Evolutionary conservation across 2,888 invertebrate species (phyloP), one percentile per base, ranked within the genome.

Genomic region (Suillia variegata): DNA sequence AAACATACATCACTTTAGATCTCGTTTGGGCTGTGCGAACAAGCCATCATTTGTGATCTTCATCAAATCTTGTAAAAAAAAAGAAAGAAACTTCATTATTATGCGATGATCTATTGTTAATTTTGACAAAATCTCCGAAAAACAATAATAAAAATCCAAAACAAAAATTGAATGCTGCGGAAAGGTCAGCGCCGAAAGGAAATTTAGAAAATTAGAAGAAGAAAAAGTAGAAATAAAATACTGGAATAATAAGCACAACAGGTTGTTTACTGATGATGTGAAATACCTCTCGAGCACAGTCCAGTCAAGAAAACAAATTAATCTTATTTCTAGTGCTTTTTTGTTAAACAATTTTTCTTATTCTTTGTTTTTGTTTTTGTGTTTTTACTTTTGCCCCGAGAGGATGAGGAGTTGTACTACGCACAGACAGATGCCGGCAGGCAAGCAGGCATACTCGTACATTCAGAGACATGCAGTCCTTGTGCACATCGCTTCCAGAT

Each of bases 251-350:
- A 48, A 54, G 54, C 64, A 54, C 72, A 74, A 74, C 72, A 74
- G 72, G 72, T 73, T 73, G 74, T 57, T 67, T 53, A 61, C 61
- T 67, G 68, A 62, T 67, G 63, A 62, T 65, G 64, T 59, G 60
- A 56, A 50, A 54, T 38, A 31, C 6, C n/a, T n/a, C n/a, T n/a
- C n/a, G n/a, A 17, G 8, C 22, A 54, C 45, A 26, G 45, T 13
- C 53, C 20, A 4, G 15, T 26, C 42, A n/a, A 54, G 13, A 73
- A 73, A 74, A 73, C 74, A 74, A 65, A 73, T 73, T 73, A 73
- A 73, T 73, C 73, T 74, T 72, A 66, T 70, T 63, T 62, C 64
- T 62, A 63, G 61, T 64, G 70, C 38, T 13, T 22, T 49, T 49
- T 49, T 22, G 49, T 49, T 24, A 3, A n/a, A n/a, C n/a, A n/a